phyloP scores from a whole-genome alignment of 2,888 invertebrate species.

The Agrochola lota region DNA sequence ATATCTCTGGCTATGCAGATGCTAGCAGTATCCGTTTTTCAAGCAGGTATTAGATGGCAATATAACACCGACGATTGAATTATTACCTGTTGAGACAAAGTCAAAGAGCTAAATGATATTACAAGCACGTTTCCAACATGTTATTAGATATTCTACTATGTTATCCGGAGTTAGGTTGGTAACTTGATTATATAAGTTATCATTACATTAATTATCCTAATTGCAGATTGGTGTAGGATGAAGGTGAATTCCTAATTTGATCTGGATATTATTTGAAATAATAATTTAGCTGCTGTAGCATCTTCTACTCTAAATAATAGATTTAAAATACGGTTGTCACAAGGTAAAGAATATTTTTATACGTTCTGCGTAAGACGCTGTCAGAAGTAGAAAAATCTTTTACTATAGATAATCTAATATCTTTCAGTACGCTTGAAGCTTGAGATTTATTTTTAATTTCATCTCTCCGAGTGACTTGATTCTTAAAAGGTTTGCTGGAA shows the following conservation, averaged over 20 bases:
- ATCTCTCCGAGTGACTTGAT: constrained; percentile 36
- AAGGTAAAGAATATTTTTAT: constrained; percentile 4
- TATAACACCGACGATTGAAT: constrained; percentile 36
- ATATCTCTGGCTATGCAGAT: constrained; percentile 59
- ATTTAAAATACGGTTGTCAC: background rate
- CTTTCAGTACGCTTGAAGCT: constrained; percentile 23
- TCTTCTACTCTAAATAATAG: background rate
- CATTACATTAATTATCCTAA: constrained; percentile 1
- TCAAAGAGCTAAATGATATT: constrained; percentile 42
- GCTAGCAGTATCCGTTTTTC: constrained; percentile 52
- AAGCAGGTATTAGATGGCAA: constrained; percentile 33
- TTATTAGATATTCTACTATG: constrained; percentile 22
- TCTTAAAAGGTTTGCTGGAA: constrained; percentile 41
- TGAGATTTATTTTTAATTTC: constrained; percentile 38
- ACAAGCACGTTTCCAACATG: constrained; percentile 19
- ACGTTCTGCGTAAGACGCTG: background rate
- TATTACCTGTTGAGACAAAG: constrained; percentile 26
- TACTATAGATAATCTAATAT: constrained; percentile 30
- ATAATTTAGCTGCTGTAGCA: background rate
- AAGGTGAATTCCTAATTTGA: background rate
- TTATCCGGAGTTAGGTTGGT: background rate
- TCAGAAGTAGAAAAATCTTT: constrained; percentile 29
- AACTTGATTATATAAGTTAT: constrained; percentile 16
- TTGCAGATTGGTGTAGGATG: constrained; percentile 17
- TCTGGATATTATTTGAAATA: background rate